Conservation (phyloP, 2,888 invertebrate species). For the Dione vanillae region DNA sequence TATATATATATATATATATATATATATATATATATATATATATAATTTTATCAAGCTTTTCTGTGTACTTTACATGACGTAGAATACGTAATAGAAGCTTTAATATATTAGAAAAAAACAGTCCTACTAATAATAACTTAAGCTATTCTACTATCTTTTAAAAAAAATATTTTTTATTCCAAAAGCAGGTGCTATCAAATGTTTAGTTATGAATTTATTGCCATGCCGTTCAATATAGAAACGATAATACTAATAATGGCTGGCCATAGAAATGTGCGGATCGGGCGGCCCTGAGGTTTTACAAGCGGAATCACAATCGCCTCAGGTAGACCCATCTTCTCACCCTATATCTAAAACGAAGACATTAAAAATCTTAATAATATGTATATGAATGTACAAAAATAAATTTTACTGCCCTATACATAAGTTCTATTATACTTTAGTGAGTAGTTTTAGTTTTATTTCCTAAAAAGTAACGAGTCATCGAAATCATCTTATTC, state of each 20-base stretch:
- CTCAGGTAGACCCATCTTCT: conserved; percentile 72
- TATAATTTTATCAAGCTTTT: neutral
- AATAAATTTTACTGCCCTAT: neutral
- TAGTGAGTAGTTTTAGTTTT: conserved; percentile 45
- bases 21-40: too few species aligned
- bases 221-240: conserved; percentile 14
- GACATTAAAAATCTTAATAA: conserved; percentile 56
- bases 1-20: too few species aligned
- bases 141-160: neutral
- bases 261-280: conserved; percentile 22
- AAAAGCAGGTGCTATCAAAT: conserved; percentile 30
- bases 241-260: conserved; percentile 48
- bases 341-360: conserved; percentile 61
- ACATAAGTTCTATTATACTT: neutral
- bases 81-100: neutral
- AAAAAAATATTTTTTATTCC: conserved; percentile 1
- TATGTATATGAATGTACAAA: neutral
- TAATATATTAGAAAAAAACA: conserved; percentile 3
- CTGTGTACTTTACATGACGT: neutral
- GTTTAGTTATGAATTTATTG: conserved; percentile 30
- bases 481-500: conserved; percentile 72
- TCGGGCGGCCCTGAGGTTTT: conserved; percentile 30
- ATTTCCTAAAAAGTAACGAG: conserved; percentile 70
- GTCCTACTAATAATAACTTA: conserved; percentile 2
- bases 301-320: conserved; percentile 68